phyloP scores from a whole-genome alignment of 2,888 invertebrate genomes.

The Calameuta idolon region DNA sequence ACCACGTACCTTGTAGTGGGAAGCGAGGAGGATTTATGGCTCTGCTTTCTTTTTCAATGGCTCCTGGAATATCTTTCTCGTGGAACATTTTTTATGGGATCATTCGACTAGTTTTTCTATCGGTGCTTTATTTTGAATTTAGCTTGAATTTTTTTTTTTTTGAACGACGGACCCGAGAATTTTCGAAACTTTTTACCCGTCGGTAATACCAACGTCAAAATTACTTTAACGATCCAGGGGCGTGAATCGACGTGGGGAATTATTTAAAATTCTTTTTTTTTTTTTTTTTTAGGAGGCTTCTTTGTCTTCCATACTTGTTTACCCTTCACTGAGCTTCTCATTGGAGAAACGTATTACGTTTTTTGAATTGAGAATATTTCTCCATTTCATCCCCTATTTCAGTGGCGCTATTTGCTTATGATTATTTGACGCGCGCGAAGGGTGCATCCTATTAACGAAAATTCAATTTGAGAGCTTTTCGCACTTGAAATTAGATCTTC shows the following conservation, averaged over 20 bases:
- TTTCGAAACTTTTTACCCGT: background rate
- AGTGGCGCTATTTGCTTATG: conserved; percentile 38
- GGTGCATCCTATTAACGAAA: conserved; percentile 48
- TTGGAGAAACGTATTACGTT: conserved; percentile 34
- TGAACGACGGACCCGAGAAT: background rate
- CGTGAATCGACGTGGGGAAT: background rate
- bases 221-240: background rate
- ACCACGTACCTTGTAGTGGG: background rate
- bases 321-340: conserved; percentile 15
- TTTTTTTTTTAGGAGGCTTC: background rate
- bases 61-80: background rate
- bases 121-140: background rate
- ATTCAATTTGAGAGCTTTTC: conserved; percentile 37
- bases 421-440: conserved; percentile 42
- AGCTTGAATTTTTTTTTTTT: background rate
- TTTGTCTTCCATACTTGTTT: conserved; percentile 30
- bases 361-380: background rate
- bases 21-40: background rate
- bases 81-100: background rate
- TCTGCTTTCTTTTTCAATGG: background rate
- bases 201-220: background rate
- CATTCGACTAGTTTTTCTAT: background rate
- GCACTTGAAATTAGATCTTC: background rate
- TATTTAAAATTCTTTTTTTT: background rate
- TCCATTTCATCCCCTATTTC: background rate